Base-by-base conservation (phyloP, 2,797 vertebrate species). In the Gorsachius magnificus region DNA sequence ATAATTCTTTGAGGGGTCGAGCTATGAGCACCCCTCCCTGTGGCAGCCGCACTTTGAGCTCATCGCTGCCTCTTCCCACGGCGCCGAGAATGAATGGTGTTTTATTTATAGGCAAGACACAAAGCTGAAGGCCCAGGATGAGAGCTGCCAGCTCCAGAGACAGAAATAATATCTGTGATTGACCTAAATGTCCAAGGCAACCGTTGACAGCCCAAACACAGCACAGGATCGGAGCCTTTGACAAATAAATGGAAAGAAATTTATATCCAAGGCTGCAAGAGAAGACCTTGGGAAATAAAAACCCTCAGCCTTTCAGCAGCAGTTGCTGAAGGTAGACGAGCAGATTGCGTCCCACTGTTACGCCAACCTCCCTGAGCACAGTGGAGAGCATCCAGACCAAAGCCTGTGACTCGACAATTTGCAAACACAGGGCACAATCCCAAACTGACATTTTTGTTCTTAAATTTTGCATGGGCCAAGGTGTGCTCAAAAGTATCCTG, bases 121-220 rank as follows among this genome's bases (percentile, higher is more conserved):
- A 95, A 93, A 94, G 65, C 94, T 86, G 83, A 93, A 88, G 81
- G 87, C 58, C 84, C 35, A 61, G 76, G 76, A 89, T 86, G 65
- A 93, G 81, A 89, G 63, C 92, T 85, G 80, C 77, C 71, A 75
- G 88, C 68, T 74, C 64, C 81, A 89, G 75, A 85, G 90, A 78
- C 50, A 90, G 83, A 94, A 94, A 89, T 96, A 95, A 91, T 95
- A 91, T 89, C 92, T 94, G 89, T 83, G 93, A 93, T 93, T 96
- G 96, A 96, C 96, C 82, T 95, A 91, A 96, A 96, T 91, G 93
- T 95, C 79, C 94, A 83, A 93, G 95, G 83, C 90, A 91, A 95
- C 83, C 0, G 1, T 92, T 89, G 89, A 48, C 83, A 85, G 81
- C 68, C 72, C 64, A 65, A 89, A 89, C 79, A 75, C 65, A 75